Base-by-base conservation (phyloP, 2,888 invertebrate species). In the Conistra vaccinii region DNA sequence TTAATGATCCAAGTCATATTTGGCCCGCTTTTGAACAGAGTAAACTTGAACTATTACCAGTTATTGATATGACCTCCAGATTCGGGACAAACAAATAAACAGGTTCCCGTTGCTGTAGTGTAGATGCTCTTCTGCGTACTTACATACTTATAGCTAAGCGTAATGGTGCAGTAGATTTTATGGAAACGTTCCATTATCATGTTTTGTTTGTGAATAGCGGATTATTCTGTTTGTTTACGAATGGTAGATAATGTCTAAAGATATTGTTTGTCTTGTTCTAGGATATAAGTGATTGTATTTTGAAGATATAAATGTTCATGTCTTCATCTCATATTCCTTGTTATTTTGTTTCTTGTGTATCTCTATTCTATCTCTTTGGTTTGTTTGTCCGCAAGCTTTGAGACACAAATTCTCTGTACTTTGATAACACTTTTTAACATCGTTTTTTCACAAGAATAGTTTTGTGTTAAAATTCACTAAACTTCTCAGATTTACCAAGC, bases 31-130 rank as follows among this genome's bases (percentile, higher is more conserved):
- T 61, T 39, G n/a, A 45, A 32, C 60, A 29, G 29, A 79, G 69
- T 83, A 83, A 83, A 83, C 82, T 83, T 83, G 82, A 79, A 75
- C 83, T 65, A 68, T 73, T 80, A 69, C 48, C 62, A 58, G 71
- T 65, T 70, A 83, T 73, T 80, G 83, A 73, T 83, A 80, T 70
- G 83, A 75, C 80, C 83, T 70, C 55, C 32, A 76, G 76, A 87
- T 82, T 80, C 57, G 70, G 84, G 69, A 78, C 87, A 78, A 78
- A 75, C 77, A 76, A 76, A 83, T 78, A 83, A 79, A 84, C 80
- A 69, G 53, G 32, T 35, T 72, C n/a, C 53, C 48, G 53, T 70
- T 45, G 55, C 53, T 70, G 51, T 63, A 70, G 42, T 14, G 17
- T 29, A 20, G 29, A 12, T 4, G 55, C 29, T 70, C 7, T 42